A percentile compares a stretch with the other conserved stretches of the same genome.
phyloP scores from a whole-genome alignment of 37 sponge, comb jelly and placozoan species.

The Halisarca cf. caerulea region DNA sequence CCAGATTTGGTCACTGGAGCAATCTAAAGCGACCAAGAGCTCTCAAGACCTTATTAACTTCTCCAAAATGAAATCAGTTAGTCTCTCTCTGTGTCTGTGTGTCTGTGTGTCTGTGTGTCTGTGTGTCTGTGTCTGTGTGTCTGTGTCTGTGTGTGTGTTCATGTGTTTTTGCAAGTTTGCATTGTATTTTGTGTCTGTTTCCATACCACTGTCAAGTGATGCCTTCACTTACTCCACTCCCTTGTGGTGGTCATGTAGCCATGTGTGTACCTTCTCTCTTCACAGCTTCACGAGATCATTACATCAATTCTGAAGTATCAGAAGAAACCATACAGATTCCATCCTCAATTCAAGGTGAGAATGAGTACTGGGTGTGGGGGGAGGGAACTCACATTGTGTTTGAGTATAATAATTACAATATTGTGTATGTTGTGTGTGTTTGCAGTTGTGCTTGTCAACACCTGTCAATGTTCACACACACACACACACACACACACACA shows the following conservation, averaged over 20 bases:
- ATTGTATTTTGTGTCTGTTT: too few species aligned
- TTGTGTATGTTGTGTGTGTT: too few species aligned
- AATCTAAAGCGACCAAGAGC: slow-evolving; percentile 64
- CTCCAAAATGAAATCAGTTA: slow-evolving; percentile 81
- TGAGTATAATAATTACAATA: too few species aligned
- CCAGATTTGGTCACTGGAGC: slow-evolving; percentile 74
- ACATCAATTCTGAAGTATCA: not conserved
- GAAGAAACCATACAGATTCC: not conserved
- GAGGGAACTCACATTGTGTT: too few species aligned
- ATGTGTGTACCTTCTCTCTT: not conserved
- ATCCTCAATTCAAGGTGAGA: not conserved
- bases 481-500: not conserved
- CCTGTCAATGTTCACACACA: not conserved
- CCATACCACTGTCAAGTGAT: too few species aligned
- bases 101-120: not conserved
- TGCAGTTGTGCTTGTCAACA: not conserved
- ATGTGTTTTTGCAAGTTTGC: not conserved
- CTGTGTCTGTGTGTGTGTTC: not conserved
- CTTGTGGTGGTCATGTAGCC: too few species aligned
- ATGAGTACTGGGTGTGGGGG: too few species aligned
- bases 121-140: too few species aligned
- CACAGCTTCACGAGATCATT: not conserved
- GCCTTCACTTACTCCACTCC: not conserved
- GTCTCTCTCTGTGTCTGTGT: not conserved
- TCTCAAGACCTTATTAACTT: slow-evolving; percentile 86